Evolutionary conservation across 2,113 vertebrate genomes (phyloP).

Genomic region (Notarius quadriscutis): DNA sequence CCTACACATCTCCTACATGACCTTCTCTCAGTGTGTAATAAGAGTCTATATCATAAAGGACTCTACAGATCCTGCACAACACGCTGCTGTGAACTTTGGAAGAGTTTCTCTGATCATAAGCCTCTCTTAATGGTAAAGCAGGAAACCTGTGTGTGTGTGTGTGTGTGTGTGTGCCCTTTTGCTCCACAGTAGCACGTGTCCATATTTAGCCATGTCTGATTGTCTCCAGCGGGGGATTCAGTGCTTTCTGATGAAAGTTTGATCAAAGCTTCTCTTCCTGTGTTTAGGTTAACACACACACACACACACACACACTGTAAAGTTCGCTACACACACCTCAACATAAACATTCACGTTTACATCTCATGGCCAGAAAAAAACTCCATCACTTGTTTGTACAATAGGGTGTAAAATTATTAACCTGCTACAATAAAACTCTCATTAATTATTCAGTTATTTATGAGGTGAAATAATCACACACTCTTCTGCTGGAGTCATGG

Average conservation of each 20-base stretch:
- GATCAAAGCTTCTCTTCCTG: conserved; percentile 54
- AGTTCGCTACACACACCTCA: not conserved
- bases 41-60: not conserved
- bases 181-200: conserved; percentile 30
- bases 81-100: conserved; percentile 7
- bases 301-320: not conserved
- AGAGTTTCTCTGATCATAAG: conserved; percentile 5
- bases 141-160: conserved; percentile 51
- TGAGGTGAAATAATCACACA: not conserved
- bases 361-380: not conserved
- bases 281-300: not conserved
- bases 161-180: conserved; percentile 44
- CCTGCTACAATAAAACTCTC: not conserved
- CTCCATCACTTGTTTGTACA: not conserved
- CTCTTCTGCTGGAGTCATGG: not conserved
- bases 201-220: conserved; percentile 55
- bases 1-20: not conserved
- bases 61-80: conserved; percentile 1
- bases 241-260: conserved; percentile 59
- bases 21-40: not conserved
- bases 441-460: not conserved
- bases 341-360: not conserved
- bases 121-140: conserved; percentile 9
- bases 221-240: conserved; percentile 49
- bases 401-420: not conserved